Conservation (phyloP, 2,797 vertebrate genomes). For the Sebastolobus altivelis region DNA sequence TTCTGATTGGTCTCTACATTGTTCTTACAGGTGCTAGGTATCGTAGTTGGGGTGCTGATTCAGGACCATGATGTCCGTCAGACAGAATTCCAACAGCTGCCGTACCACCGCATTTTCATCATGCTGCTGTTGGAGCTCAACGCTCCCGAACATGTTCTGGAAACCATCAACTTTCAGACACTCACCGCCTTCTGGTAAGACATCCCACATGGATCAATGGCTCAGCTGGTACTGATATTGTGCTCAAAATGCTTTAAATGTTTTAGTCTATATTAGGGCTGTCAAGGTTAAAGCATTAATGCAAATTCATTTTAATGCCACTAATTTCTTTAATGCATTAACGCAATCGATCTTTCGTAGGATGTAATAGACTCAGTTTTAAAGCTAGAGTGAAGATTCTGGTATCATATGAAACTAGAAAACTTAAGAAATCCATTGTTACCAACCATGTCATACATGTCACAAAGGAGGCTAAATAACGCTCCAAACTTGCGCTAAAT, state of each 20-base stretch:
- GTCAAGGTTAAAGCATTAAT: too few species aligned
- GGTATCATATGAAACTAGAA: too few species aligned
- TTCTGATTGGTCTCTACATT: background rate
- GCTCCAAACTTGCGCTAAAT: too few species aligned
- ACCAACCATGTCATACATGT: too few species aligned
- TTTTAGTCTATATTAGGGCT: background rate
- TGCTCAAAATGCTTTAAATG: background rate
- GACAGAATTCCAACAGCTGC: conserved; percentile 98
- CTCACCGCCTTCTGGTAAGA: conserved; percentile 98
- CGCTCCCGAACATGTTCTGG: conserved; percentile 97
- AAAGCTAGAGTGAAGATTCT: too few species aligned
- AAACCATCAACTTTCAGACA: conserved; percentile 99
- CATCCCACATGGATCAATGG: too few species aligned
- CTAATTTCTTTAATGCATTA: too few species aligned
- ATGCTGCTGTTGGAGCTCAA: conserved; percentile 99
- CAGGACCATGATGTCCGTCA: conserved; percentile 98
- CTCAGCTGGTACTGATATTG: background rate
- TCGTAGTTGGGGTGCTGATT: conserved; percentile 97
- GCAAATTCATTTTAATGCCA: too few species aligned
- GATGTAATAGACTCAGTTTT: too few species aligned
- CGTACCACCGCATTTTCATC: conserved; percentile 98
- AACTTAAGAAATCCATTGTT: too few species aligned
- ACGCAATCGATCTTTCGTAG: too few species aligned
- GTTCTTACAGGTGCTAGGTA: conserved; percentile 91
- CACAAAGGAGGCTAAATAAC: too few species aligned